A percentile compares a stretch with the other conserved stretches of the same genome.
phyloP scores from a whole-genome alignment of 1,140 invertebrate genomes.

The Helicoverpa armigera region DNA sequence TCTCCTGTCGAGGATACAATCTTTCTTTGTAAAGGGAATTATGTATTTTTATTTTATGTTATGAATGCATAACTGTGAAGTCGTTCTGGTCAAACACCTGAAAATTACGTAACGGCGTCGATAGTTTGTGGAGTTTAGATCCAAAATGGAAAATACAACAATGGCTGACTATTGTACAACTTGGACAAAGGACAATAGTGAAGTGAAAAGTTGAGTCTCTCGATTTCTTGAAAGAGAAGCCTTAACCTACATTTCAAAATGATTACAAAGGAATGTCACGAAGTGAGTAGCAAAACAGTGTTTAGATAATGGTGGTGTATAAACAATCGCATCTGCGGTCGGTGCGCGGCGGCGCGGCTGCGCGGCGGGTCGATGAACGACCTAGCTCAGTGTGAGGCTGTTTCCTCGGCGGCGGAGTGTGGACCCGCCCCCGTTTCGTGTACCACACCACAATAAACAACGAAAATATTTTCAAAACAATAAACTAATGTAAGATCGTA shows the following conservation, averaged over 20 bases:
- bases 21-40: conserved; percentile 48
- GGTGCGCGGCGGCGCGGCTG: conserved; percentile 56
- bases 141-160: conserved; percentile 9
- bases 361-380: conserved; percentile 82
- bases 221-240: conserved; percentile 68
- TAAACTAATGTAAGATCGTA: not conserved
- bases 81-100: conserved; percentile 12
- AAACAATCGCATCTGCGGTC: conserved; percentile 77
- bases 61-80: conserved; percentile 47
- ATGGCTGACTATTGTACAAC: conserved; percentile 13
- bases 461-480: conserved; percentile 41
- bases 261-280: conserved; percentile 85
- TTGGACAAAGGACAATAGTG: conserved; percentile 34
- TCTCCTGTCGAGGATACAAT: conserved; percentile 42
- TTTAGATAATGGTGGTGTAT: conserved; percentile 81
- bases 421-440: conserved; percentile 59
- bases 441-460: conserved; percentile 51
- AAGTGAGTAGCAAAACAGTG: conserved; percentile 77
- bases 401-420: conserved; percentile 56
- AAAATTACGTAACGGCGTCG: conserved; percentile 41
- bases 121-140: not conserved
- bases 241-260: conserved; percentile 82
- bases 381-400: conserved; percentile 73
- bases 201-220: conserved; percentile 34
- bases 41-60: conserved; percentile 40